phyloP scores from a whole-genome alignment of 2,888 invertebrate genomes.

The Drosophila pseudotalamancana region DNA sequence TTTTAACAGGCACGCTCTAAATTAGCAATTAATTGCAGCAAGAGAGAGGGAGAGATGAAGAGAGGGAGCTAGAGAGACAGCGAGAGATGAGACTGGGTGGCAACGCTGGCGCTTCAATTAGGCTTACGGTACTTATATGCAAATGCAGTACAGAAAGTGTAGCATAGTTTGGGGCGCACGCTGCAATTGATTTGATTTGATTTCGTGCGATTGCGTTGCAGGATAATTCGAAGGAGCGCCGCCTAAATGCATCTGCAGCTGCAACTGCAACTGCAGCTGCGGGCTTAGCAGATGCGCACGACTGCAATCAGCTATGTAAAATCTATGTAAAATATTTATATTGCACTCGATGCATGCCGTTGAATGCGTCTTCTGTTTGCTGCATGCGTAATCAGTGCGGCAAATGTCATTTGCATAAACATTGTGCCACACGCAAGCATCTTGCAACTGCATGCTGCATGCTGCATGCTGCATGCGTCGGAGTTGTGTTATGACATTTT shows the following conservation, averaged over 20 bases:
- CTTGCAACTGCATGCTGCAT: constrained; percentile 12
- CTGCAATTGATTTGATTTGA: constrained; percentile 60
- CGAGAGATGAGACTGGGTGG: neutral
- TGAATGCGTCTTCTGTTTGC: constrained; percentile 23
- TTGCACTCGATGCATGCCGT: constrained; percentile 67
- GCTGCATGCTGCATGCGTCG: neutral
- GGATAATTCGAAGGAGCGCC: constrained; percentile 42
- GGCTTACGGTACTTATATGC: constrained; percentile 67
- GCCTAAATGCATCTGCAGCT: neutral
- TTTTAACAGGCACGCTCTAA: constrained; percentile 70
- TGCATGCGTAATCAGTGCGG: constrained; percentile 60
- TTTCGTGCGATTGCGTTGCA: constrained; percentile 49
- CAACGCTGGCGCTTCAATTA: constrained; percentile 59
- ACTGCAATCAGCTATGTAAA: constrained; percentile 79
- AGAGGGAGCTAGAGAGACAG: neutral
- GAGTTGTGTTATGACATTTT: constrained; percentile 73
- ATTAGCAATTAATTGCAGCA: constrained; percentile 71
- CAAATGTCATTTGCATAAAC: constrained; percentile 73
- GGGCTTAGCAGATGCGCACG: constrained; percentile 66
- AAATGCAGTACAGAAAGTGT: constrained; percentile 55
- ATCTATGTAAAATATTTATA: constrained; percentile 79
- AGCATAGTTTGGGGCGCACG: constrained; percentile 54
- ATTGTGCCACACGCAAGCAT: constrained; percentile 32
- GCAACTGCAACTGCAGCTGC: constrained; percentile 15
- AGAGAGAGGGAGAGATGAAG: neutral